Conservation (phyloP, 1,140 invertebrate species). For the Drosophila punjabiensis region DNA sequence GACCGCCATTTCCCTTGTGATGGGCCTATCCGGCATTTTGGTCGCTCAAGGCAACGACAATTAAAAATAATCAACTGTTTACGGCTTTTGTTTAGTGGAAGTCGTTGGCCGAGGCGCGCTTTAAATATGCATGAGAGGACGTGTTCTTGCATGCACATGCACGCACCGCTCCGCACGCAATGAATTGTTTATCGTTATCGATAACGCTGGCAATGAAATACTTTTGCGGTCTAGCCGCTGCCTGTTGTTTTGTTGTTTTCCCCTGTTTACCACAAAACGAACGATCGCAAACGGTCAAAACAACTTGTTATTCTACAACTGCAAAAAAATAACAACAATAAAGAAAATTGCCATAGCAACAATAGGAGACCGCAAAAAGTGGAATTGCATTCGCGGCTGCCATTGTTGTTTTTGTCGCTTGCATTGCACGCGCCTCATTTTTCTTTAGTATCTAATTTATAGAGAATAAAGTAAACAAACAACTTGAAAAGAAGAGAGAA, state of each 20-base stretch:
- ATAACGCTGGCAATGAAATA: conserved; percentile 75
- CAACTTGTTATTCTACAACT: conserved; percentile 76
- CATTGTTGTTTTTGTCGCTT: conserved; percentile 46
- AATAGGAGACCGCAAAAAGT: conserved; percentile 51
- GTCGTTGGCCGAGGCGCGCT: conserved; percentile 50
- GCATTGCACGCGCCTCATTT: conserved; percentile 35
- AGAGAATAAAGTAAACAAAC: conserved; percentile 19
- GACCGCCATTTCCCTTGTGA: not conserved
- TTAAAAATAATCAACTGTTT: conserved; percentile 70
- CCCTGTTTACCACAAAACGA: conserved; percentile 57
- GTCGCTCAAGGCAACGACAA: conserved; percentile 74
- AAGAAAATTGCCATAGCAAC: conserved; percentile 34
- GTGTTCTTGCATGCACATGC: conserved; percentile 30
- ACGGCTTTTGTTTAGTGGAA: conserved; percentile 56
- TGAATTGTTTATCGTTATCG: conserved; percentile 63
- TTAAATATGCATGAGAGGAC: conserved; percentile 55
- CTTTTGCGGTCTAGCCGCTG: conserved; percentile 57
- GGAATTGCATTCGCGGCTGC: conserved; percentile 43
- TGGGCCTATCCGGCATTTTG: conserved; percentile 16
- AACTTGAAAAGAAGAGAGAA: not conserved
- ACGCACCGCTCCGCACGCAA: conserved; percentile 51
- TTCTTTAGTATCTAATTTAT: conserved; percentile 51
- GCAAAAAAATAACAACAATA: conserved; percentile 17
- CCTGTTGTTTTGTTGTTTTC: conserved; percentile 44
- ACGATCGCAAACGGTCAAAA: conserved; percentile 66